Percentiles rank a stretch among this genome's conserved stretches.
Conservation (phyloP, 2,888 invertebrate species). For the Bibio marci region DNA sequence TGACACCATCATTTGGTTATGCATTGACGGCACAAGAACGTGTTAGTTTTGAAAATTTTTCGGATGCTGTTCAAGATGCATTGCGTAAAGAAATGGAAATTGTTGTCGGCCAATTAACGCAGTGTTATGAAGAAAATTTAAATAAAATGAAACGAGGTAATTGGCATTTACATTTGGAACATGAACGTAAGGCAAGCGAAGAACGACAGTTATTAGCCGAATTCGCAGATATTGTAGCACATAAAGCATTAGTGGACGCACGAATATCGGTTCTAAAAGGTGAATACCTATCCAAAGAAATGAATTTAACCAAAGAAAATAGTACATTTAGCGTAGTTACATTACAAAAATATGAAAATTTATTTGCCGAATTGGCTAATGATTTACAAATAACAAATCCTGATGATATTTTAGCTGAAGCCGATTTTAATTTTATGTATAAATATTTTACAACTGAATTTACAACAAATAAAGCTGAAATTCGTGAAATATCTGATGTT, state of each 20-base stretch:
- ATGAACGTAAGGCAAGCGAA: conserved; percentile 31
- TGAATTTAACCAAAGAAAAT: conserved; percentile 3
- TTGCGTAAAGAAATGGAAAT: conserved; percentile 55
- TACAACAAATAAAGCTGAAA: conserved; percentile 18
- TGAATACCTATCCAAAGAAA: conserved; percentile 23
- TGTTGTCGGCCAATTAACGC: conserved; percentile 48
- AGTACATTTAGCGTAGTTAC: conserved; percentile 15
- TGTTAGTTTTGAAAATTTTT: conserved; percentile 55
- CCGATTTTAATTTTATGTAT: conserved; percentile 24
- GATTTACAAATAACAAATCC: conserved; percentile 21
- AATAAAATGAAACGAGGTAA: conserved; percentile 34
- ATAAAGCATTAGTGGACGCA: conserved; percentile 60
- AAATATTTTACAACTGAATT: conserved; percentile 21
- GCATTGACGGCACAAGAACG: conserved; percentile 49
- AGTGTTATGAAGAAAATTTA: conserved; percentile 45
- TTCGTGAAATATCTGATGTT: conserved; percentile 19
- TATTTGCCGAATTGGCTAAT: conserved; percentile 20
- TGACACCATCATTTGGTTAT: conserved; percentile 37
- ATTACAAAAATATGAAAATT: conserved; percentile 21
- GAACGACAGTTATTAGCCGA: conserved; percentile 38
- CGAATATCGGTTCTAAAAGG: conserved; percentile 51
- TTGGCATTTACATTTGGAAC: conserved; percentile 31
- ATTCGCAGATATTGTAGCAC: conserved; percentile 53
- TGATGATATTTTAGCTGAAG: conserved; percentile 22
- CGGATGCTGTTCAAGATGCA: conserved; percentile 53